Evolutionary conservation across 2,113 vertebrate species (phyloP).

Genomic region (Elaphurus davidianus): DNA sequence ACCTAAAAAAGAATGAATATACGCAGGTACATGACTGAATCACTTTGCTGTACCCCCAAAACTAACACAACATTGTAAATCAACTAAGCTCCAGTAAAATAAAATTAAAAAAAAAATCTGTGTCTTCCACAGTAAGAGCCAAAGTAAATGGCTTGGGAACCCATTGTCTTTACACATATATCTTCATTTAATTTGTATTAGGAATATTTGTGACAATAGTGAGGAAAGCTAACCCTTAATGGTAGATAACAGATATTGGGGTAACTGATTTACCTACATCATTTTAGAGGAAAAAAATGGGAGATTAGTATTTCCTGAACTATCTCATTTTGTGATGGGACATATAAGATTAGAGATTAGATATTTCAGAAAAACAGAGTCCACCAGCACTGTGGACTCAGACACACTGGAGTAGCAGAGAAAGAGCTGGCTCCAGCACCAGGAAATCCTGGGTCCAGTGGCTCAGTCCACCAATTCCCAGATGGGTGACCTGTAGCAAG

Average conservation of each 20-base stretch:
- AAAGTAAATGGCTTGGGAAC: background rate
- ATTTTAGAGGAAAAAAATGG: constrained; percentile 25
- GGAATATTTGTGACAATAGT: background rate
- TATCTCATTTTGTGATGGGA: background rate
- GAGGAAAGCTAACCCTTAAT: background rate
- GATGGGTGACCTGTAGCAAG: background rate
- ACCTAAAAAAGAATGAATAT: background rate
- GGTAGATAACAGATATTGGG: background rate
- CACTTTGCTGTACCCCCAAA: background rate
- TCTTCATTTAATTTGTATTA: background rate
- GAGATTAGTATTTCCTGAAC: background rate
- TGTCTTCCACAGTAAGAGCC: background rate
- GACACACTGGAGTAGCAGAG: background rate
- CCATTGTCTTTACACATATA: background rate
- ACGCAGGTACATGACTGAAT: background rate
- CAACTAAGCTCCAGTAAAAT: background rate
- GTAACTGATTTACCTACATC: background rate
- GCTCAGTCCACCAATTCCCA: background rate
- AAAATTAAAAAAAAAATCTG: background rate
- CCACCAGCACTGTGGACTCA: too few species aligned
- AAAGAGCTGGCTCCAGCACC: background rate
- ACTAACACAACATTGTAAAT: background rate
- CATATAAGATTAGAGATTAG: background rate
- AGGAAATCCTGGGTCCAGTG: background rate
- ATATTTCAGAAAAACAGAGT: background rate